Evolutionary conservation across 2,797 vertebrate genomes (phyloP), one percentile per base, ranked within the genome.

Genomic region (Gymnoscopelus microlampas): DNA sequence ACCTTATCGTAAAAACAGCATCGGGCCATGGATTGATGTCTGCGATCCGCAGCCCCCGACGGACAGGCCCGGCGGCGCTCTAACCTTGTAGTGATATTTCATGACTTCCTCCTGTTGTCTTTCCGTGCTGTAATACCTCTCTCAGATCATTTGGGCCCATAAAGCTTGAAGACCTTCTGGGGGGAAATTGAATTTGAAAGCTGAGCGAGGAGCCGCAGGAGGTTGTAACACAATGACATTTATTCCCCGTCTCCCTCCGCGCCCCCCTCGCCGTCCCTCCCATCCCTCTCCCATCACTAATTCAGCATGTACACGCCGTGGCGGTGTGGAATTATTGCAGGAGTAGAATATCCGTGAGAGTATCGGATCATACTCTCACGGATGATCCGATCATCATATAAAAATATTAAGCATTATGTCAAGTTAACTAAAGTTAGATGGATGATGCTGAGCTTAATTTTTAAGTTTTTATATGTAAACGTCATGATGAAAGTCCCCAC

Each of bases 151-250:
- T 89, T 85, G 77, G 83, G 4, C 71, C 87, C 86, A 89, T 90
- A 90, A 92, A 93, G 84, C 87, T 89, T 84, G 39, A 86, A 90
- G 78, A 88, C 87, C 88, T 92, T 85, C 87, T 83, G 81, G 85
- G 85, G 81, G 85, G 86, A 90, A 88, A 93, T 91, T 91, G 87
- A 88, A 93, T 90, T 90, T 85, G 82, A 84, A 9, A 86, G 86
- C 84, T 64, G 80, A 82, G 75, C 57, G 76, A 84, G 68, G 77
- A 83, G 83, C 74, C 87, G 39, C 85, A 66, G 19, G 59, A 85
- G 87, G 87, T 83, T 74, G 59, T 44, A 79, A 77, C 67, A 63
- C 69, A 57, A 86, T 55, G 60, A 82, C 51, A 76, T 72, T 77
- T 76, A 63, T 13, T 39, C 63, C 12, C 32, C 29, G 13, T n/a